phyloP scores from a whole-genome alignment of 1,140 invertebrate genomes.

The Macrotrachela quadricornifera region DNA sequence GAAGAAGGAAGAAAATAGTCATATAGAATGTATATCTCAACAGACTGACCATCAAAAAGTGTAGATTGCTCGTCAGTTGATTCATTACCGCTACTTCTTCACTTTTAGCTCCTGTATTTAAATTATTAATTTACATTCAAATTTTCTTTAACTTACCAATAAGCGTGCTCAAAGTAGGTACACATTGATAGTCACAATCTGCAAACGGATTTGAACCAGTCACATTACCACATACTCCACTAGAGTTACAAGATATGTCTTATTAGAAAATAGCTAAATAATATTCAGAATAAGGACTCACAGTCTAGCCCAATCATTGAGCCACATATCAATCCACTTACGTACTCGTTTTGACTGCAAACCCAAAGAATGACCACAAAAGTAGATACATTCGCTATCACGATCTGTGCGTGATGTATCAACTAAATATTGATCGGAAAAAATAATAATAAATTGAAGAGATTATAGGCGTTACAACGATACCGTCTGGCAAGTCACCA shows the following conservation, averaged over 20 bases:
- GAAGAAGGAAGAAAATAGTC: neutral
- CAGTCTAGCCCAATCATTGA: constrained; percentile 34
- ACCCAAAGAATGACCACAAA: constrained; percentile 38
- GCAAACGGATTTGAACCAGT: constrained; percentile 33
- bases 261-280: neutral
- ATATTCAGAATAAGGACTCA: constrained; percentile 16
- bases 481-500: too few relatives aligned
- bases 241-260: constrained; percentile 13
- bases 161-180: constrained; percentile 27
- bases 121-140: neutral
- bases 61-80: constrained; percentile 37
- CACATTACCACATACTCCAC: constrained; percentile 32
- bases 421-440: too few relatives aligned
- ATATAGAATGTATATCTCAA: neutral
- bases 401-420: too few relatives aligned
- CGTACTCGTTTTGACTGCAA: constrained; percentile 32
- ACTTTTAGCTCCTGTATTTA: constrained; percentile 22
- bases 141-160: neutral
- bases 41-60: constrained; percentile 28
- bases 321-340: constrained; percentile 22
- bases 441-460: too few relatives aligned
- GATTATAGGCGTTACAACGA: too few relatives aligned
- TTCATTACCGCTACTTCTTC: constrained; percentile 37
- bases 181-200: constrained; percentile 32
- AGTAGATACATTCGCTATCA: constrained; percentile 37